Evolutionary conservation across 2,113 vertebrate species (phyloP), one percentile per base, ranked within the genome.

Genomic region (Lophochroa leadbeateri): DNA sequence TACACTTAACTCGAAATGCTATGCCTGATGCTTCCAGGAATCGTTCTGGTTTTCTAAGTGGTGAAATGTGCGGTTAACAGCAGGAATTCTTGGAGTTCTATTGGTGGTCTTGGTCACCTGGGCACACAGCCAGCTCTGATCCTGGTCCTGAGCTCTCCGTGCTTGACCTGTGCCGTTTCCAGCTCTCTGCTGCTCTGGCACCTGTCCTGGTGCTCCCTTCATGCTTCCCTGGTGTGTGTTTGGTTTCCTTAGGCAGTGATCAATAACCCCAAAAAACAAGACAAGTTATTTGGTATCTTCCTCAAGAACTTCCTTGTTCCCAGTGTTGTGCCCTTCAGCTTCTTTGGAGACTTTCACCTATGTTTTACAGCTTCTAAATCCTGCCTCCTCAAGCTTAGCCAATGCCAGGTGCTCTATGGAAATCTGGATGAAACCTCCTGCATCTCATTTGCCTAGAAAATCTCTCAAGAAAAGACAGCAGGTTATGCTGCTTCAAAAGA

Each of bases 391-490:
- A 60, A 65, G 93, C 91, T 86, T 49, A 94, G 86, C 93, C 94
- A 82, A 86, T 96, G 93, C 94, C 83, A 95, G 96, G 96, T 91
- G 88, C 69, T 86, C 82, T 70, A 19, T 93, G 95, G 94, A 96
- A 95, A 95, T 93, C 80, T 83, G 91, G 88, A 70, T 86, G 95
- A 96, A 95, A 96, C 96, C 95, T 97, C 91, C 95, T 97, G 95
- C 95, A 94, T 96, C 93, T 96, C 94, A 96, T 95, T 96, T 96
- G 91, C 94, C 70, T 95, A 37, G 93, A 52, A 89, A 96, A 95
- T 82, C 89, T 92, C 83, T 94, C 86, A 87, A 43, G 77, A 94
- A 35, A 89, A 95, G 84, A 94, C 84, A 92, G 91, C 72, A 84
- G 89, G 86, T 82, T 84, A 86, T 75, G 82, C 57, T 52, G 58